Evolutionary conservation across 2,888 invertebrate species (phyloP), one percentile per base, ranked within the genome.

Genomic region (Tetropium fuscum): DNA sequence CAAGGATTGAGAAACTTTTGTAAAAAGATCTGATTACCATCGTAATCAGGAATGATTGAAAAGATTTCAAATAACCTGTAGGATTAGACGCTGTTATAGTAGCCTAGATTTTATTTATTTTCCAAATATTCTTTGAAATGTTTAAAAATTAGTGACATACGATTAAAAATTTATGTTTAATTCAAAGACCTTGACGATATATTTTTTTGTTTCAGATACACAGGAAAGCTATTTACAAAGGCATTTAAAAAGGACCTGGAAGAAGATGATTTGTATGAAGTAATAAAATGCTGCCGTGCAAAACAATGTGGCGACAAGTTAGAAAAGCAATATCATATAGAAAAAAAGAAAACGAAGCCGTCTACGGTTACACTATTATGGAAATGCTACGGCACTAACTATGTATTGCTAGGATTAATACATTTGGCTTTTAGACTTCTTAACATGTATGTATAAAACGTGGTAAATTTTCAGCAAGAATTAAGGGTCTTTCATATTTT

Each of bases 171-270:
- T n/a, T n/a, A n/a, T n/a, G n/a, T n/a, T n/a, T n/a, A n/a, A n/a
- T n/a, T n/a, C n/a, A n/a, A n/a, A n/a, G n/a, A n/a, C n/a, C n/a
- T n/a, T n/a, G n/a, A n/a, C n/a, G n/a, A n/a, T n/a, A n/a, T n/a
- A n/a, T n/a, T n/a, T n/a, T n/a, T n/a, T n/a, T n/a, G 85, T 62
- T 68, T 45, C 30, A 72, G 72, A 15, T 70, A 70, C 38, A 65
- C 66, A 1, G 32, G 38, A 20, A 59, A 58, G 11, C 34, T 72
- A 16, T 90, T 91, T 72, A 85, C 85, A 75, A 83, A 87, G 59
- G 90, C 90, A 3, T 86, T 85, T 62, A 86, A 82, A 53, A 83
- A 86, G 15, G 89, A 90, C 68, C 84, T 91, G 27, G 86, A 86
- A 72, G 84, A 86, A 38, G 81, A 84, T 27, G 88, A 89, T 71